Evolutionary conservation across 1,140 invertebrate species (phyloP).

Genomic region (Galleria mellonella): DNA sequence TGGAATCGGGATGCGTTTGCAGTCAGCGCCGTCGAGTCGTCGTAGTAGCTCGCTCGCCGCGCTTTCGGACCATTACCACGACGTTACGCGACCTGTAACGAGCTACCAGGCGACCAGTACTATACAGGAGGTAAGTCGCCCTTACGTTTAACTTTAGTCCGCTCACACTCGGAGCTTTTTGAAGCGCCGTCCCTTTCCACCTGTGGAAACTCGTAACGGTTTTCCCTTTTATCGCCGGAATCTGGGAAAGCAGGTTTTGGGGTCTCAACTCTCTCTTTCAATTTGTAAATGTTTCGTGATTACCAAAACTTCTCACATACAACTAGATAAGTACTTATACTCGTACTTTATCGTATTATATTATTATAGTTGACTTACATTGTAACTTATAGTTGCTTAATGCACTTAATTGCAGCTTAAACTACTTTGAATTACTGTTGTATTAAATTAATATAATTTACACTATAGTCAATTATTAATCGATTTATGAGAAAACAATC

Average conservation of each 20-base stretch:
- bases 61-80: conserved; percentile 22
- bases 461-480: too few relatives aligned
- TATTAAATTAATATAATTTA: too few relatives aligned
- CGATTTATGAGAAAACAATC: too few relatives aligned
- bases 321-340: too few relatives aligned
- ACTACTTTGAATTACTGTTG: too few relatives aligned
- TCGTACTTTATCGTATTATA: too few relatives aligned
- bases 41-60: conserved; percentile 45
- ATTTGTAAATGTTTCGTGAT: conserved; percentile 52
- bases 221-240: conserved; percentile 71
- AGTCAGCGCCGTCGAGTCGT: conserved; percentile 51
- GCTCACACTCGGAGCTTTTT: conserved; percentile 30
- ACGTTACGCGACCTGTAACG: conserved; percentile 65
- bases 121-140: conserved; percentile 48
- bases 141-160: conserved; percentile 46
- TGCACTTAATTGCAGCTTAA: too few relatives aligned
- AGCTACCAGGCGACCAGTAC: conserved; percentile 56
- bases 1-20: conserved; percentile 49
- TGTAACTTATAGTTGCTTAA: too few relatives aligned
- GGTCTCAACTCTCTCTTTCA: conserved; percentile 71
- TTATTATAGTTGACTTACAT: too few relatives aligned
- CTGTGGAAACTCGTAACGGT: conserved; percentile 32
- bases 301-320: conserved; percentile 19
- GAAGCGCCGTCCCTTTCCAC: conserved; percentile 36
- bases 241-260: conserved; percentile 68